Percentiles rank a stretch among this genome's conserved stretches.
Evolutionary conservation across 1,140 invertebrate species (phyloP).

Genomic region (Cryptotermes secundus): DNA sequence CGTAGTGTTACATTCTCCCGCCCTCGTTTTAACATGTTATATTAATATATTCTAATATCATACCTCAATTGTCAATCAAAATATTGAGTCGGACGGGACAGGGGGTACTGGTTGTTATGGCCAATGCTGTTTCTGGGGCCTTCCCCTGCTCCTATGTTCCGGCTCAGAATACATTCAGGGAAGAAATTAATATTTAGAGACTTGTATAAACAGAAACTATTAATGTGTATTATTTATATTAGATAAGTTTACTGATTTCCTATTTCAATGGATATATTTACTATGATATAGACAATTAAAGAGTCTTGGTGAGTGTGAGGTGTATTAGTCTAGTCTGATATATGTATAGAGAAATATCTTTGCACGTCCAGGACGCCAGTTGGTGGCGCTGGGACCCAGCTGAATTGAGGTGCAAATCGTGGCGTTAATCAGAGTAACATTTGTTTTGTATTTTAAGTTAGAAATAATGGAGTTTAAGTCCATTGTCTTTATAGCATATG

Average conservation of each 20-base stretch:
- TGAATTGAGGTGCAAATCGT: too few relatives aligned
- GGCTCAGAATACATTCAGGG: constrained; percentile 37
- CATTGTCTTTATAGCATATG: constrained; percentile 1
- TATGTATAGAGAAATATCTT: not conserved
- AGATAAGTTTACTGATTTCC: constrained; percentile 32
- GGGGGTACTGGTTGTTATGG: constrained; percentile 38
- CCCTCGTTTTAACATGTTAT: constrained; percentile 34
- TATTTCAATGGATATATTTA: constrained; percentile 35
- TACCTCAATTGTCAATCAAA: constrained; percentile 38
- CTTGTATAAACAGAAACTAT: constrained; percentile 31
- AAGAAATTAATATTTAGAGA: constrained; percentile 33
- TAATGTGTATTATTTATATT: constrained; percentile 31
- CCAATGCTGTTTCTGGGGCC: constrained; percentile 37
- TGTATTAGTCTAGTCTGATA: not conserved
- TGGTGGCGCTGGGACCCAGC: not conserved
- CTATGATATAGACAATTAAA: constrained; percentile 1
- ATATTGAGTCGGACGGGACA: constrained; percentile 33
- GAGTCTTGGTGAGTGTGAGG: constrained; percentile 5
- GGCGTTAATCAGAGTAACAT: not conserved
- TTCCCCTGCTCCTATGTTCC: constrained; percentile 34
- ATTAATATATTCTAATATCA: constrained; percentile 38
- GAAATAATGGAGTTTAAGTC: not conserved
- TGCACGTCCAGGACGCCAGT: not conserved
- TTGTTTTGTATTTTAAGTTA: constrained; percentile 3
- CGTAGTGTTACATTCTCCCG: not conserved